Base-by-base conservation (phyloP, 2,888 invertebrate genomes). In the Diaphora mendica region DNA sequence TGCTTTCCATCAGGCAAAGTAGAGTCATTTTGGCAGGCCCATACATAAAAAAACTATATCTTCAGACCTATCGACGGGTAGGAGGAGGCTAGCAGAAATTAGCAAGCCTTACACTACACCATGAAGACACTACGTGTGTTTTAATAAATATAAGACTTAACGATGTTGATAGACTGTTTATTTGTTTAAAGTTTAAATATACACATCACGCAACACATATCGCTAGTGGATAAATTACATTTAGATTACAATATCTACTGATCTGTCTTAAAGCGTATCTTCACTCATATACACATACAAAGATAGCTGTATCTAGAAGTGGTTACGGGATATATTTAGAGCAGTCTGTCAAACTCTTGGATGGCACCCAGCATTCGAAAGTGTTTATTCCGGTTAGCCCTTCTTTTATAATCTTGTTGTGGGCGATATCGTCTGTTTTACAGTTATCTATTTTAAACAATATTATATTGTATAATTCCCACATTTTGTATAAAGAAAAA, bases 261-360 rank as follows among this genome's bases (percentile, higher is more conserved):
- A n/a, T 51, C 23, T 48, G 48, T 23, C 23, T 35, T 35, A 35
- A 20, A 69, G 26, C 68, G 35, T 55, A 8, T 55, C 55, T 69
- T 59, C 17, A 62, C 17, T 59, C 26, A 51, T 23, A 51, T 35
- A 35, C 35, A 62, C 30, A 5, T 70, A 70, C 30, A 62, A 62
- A 62, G 30, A 55, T 69, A 62, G 35, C 62, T 42, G 33, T 78
- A 81, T 79, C 76, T 85, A 82, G 73, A 78, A 86, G 75, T 81
- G 70, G 79, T 84, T 80, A 78, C 79, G 78, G 70, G 62, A 72
- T 87, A 87, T 90, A 89, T 89, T 85, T 92, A 91, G 85, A 78
- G 44, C 73, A 82, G 76, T 85, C 84, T 86, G 85, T 86, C 87
- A 87, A 88, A 86, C 82, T 83, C 82, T 91, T 91, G 91, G 91